Conservation (phyloP, 2,888 invertebrate genomes). For the Cataglyphis cursor region DNA sequence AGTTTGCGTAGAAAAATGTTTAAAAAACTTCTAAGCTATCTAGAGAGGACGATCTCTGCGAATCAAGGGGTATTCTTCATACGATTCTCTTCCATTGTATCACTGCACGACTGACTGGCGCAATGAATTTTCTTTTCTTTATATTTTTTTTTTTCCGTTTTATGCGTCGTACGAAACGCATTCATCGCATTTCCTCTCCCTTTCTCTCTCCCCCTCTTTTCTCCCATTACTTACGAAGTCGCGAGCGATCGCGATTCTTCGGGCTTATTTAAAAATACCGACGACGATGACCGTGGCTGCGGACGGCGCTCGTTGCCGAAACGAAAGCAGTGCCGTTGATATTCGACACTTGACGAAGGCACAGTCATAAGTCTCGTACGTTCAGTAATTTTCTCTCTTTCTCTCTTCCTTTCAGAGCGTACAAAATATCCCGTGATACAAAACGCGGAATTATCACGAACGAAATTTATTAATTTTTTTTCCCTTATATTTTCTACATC, state of each 20-base stretch:
- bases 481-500: conserved; percentile 55
- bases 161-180: conserved; percentile 51
- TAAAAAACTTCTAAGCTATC: conserved; percentile 36
- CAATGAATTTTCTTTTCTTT: conserved; percentile 18
- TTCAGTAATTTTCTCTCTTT: conserved; percentile 63
- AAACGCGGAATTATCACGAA: conserved; percentile 71
- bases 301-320: conserved; percentile 72
- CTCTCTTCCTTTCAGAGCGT: conserved; percentile 55
- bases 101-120: conserved; percentile 61
- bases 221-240: conserved; percentile 58
- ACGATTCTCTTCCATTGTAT: conserved; percentile 60
- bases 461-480: conserved; percentile 57
- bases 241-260: conserved; percentile 62
- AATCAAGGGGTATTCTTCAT: conserved; percentile 42
- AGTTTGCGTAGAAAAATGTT: conserved; percentile 39
- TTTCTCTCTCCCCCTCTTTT: conserved; percentile 45
- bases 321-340: conserved; percentile 78
- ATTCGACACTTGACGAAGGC: conserved; percentile 84
- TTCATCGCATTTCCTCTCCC: conserved; percentile 35
- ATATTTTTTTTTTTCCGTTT: conserved; percentile 16
- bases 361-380: conserved; percentile 84
- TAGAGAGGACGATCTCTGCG: conserved; percentile 6
- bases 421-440: conserved; percentile 73
- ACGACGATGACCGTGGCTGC: conserved; percentile 78
- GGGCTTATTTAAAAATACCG: conserved; percentile 46